Percentiles rank a stretch among this genome's conserved stretches.
These are phyloP conservation scores for Sweltsa coloradensis DNA, from an alignment of 1,140 invertebrate genomes.

Conservation along the genomic window DNA sequence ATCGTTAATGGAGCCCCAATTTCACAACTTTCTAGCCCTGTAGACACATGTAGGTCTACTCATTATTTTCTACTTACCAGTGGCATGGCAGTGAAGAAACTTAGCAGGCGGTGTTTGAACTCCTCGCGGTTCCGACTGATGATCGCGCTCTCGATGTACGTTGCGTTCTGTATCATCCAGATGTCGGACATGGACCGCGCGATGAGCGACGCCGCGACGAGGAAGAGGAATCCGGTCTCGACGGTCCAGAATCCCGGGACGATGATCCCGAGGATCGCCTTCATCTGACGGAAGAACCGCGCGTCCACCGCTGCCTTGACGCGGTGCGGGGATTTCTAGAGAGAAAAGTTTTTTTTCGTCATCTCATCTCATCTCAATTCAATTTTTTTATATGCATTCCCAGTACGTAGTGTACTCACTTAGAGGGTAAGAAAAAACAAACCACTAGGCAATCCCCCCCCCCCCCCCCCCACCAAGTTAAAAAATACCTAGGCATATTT, in stretches of 20 bases:
- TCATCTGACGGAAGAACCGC: conserved; percentile 68
- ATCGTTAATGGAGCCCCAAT: no score
- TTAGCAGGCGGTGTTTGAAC: conserved; percentile 62
- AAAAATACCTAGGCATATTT: no score
- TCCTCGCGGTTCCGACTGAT: conserved; percentile 69
- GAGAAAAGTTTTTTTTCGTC: no score
- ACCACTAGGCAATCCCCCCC: no score
- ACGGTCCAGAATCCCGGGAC: conserved; percentile 62
- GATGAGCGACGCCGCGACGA: conserved; percentile 73
- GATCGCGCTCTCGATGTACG: conserved; percentile 88
- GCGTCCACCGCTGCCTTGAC: conserved; percentile 78
- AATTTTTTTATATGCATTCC: no score
- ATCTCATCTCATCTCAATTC: no score
- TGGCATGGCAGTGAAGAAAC: conserved; percentile 71
- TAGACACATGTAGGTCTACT: no score
- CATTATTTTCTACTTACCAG: no score
- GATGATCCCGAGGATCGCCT: conserved; percentile 65
- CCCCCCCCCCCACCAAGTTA: no score
- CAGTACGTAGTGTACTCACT: no score
- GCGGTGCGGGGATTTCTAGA: conserved; percentile 46
- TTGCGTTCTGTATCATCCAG: conserved; percentile 92
- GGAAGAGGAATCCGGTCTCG: conserved; percentile 63
- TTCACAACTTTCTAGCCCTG: no score
- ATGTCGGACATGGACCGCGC: conserved; percentile 88
- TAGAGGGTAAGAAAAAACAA: no score